These are phyloP conservation scores for Pycnonotus jocosus DNA, from an alignment of 2,113 vertebrate genomes.

Conservation along the genomic window DNA sequence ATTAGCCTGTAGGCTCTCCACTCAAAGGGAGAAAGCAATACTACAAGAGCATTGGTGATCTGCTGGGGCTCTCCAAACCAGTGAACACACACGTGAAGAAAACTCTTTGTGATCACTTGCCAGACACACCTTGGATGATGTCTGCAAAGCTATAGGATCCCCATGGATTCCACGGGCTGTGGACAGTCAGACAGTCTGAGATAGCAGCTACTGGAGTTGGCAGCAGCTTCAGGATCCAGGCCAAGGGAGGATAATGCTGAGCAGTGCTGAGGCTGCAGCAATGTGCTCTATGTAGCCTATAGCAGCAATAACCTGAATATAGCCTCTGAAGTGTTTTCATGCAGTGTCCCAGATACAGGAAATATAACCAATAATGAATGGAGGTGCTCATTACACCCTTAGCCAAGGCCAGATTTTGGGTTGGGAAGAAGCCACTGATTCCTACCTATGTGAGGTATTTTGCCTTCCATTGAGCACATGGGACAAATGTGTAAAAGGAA, in stretches of 20 bases:
- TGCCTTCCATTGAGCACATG: neutral
- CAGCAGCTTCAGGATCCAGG: neutral
- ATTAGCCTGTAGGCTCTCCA: neutral
- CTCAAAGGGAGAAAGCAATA: neutral
- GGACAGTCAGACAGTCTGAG: neutral
- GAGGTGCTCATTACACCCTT: neutral
- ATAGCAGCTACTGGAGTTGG: neutral
- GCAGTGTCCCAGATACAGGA: neutral
- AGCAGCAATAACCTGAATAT: neutral
- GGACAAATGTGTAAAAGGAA: neutral
- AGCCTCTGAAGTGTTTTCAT: neutral
- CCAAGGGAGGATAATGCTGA: neutral
- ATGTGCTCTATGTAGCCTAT: neutral
- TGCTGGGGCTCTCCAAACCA: neutral
- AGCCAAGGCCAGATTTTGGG: neutral
- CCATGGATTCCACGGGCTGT: neutral
- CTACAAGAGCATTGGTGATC: neutral
- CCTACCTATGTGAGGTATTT: neutral
- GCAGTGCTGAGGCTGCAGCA: neutral
- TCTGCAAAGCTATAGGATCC: neutral
- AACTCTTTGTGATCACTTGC: neutral
- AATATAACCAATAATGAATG: neutral
- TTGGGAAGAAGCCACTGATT: neutral
- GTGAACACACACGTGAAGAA: neutral
- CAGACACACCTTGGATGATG: neutral